Percentiles rank a stretch among this genome's conserved stretches.
Evolutionary conservation across 30 jellyfish, hydroid and myxozoan genomes (phyloP).

Genomic region (Morbakka virulenta): DNA sequence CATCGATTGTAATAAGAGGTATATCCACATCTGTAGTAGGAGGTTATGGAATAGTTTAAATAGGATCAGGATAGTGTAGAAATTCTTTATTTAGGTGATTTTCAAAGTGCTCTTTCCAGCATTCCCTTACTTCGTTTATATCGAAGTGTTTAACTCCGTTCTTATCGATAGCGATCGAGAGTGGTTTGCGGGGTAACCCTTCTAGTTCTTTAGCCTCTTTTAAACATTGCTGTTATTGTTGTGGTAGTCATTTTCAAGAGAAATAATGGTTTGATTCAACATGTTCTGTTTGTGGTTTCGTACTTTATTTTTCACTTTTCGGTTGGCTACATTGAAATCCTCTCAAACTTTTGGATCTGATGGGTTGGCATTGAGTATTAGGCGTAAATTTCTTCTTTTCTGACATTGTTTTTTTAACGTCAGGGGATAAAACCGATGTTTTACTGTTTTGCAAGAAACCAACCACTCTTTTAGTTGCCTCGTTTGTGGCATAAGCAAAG

Average conservation of each 20-base stretch:
- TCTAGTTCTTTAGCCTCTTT: background rate
- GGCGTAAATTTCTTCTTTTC: too few species aligned
- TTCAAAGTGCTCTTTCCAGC: background rate
- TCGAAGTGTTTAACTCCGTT: background rate
- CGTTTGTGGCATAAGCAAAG: too few species aligned
- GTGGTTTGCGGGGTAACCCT: background rate
- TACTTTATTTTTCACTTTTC: background rate
- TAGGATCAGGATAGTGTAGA: background rate
- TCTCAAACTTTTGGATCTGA: too few species aligned
- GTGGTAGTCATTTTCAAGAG: background rate
- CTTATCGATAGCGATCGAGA: background rate
- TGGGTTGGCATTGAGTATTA: too few species aligned
- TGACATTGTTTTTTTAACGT: too few species aligned
- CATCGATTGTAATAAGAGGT: background rate
- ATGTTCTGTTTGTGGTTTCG: background rate
- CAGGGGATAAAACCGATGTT: too few species aligned
- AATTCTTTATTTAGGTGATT: background rate
- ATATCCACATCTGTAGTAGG: background rate
- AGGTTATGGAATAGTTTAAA: background rate
- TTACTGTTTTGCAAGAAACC: too few species aligned
- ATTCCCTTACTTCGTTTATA: background rate
- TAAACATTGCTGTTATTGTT: background rate
- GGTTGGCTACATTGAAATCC: background rate
- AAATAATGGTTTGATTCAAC: background rate
- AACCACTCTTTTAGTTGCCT: too few species aligned